Base-by-base conservation (phyloP, 2,888 invertebrate species). In the Seira musarum region DNA sequence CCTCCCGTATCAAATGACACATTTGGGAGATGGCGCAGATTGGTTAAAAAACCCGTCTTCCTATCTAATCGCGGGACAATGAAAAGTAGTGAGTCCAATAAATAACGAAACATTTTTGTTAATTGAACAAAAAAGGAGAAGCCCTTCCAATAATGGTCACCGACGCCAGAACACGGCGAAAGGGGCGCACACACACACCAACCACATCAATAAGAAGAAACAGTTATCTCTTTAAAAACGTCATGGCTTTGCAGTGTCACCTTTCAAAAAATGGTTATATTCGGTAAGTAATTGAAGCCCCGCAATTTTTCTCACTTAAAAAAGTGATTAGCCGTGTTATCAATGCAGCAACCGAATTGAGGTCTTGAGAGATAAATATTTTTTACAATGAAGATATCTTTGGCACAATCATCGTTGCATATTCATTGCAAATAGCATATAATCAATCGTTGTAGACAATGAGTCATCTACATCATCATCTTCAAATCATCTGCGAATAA, bases 71-170 rank as follows among this genome's bases (percentile, higher is more conserved):
- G 30, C 22, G 35, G 40, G 70, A 53, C 60, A 35, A 53, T 8
- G 40, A 40, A 40, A 40, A 13, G 40, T 40, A 40, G 40, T 40
- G 40, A 40, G 40, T 3, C 46, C 19, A 25, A 49, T 53, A 53
- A 53, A 69, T 24, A 60, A 57, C 49, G 53, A 68, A 46, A 66
- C 35, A 66, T 66, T 8, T 40, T 46, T 53, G 25, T 1, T 17
- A 60, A 30, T 15, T 35, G n/a, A 35, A 61, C 70, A 70, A 61
- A 70, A 61, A 70, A 70, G 70, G 70, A 40, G 24, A 70, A 57
- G 61, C 30, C 61, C 61, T 70, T 70, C 70, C 70, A 70, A 70
- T 70, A 53, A 70, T 70, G 70, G 70, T 70, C 70, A 70, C 61
- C 25, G 61, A 61, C 49, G 57, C 49, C 25, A 65, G n/a, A 13